Evolutionary conservation across 2,888 invertebrate genomes (phyloP).

Genomic region (Mimas tiliae): DNA sequence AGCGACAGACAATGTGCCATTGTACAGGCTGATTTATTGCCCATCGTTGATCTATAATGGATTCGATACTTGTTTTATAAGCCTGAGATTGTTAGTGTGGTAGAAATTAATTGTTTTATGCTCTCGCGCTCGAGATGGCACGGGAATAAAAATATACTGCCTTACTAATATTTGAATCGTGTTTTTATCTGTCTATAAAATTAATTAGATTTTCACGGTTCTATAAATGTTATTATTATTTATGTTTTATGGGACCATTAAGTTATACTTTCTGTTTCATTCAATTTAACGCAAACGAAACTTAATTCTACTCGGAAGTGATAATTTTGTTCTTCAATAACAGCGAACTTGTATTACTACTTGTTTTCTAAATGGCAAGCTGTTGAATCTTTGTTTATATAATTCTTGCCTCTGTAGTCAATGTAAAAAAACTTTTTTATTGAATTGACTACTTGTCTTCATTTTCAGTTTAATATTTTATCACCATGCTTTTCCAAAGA

Average conservation of each 20-base stretch:
- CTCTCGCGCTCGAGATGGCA: constrained; percentile 10
- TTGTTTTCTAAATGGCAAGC: background rate
- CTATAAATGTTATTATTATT: background rate
- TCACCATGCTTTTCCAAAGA: too few species aligned
- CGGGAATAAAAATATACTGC: constrained; percentile 17
- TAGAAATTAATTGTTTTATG: constrained; percentile 26
- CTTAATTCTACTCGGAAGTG: constrained; percentile 6
- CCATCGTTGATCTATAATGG: constrained; percentile 51
- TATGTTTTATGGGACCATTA: background rate
- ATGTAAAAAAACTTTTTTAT: background rate
- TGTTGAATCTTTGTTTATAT: constrained; percentile 30
- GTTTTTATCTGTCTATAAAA: constrained; percentile 5
- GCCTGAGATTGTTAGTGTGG: constrained; percentile 23
- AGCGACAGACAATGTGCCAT: constrained; percentile 83
- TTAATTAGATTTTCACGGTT: background rate
- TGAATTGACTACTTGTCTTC: background rate
- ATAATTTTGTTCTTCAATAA: constrained; percentile 7
- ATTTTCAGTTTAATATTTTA: too few species aligned
- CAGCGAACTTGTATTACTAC: constrained; percentile 7
- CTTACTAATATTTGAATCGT: constrained; percentile 12
- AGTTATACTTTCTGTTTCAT: background rate
- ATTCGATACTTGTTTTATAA: constrained; percentile 46
- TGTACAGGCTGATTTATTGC: constrained; percentile 80
- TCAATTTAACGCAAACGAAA: constrained; percentile 4
- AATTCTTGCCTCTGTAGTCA: constrained; percentile 1